Evolutionary conservation across 92 coral and sea anemone species (phyloP).

Genomic region (Phymanthus crucifer): DNA sequence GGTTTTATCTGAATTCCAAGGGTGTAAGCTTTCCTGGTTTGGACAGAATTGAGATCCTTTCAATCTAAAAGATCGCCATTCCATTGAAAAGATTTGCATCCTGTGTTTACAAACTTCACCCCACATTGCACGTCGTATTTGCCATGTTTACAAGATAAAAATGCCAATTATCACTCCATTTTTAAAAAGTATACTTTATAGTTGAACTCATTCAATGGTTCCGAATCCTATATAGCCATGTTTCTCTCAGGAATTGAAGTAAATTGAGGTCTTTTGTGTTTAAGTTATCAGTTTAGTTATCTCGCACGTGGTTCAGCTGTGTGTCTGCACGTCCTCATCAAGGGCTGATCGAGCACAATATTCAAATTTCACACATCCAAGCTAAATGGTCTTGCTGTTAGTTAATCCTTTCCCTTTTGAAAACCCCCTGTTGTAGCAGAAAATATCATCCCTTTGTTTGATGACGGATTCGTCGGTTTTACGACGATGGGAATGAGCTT

Average conservation of each 20-base stretch:
- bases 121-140: slow-evolving; percentile 11
- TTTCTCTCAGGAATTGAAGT: not conserved
- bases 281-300: not conserved
- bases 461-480: not conserved
- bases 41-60: not conserved
- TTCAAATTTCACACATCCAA: not conserved
- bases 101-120: slow-evolving; percentile 13
- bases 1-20: not conserved
- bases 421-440: not conserved
- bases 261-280: not conserved
- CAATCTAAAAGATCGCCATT: not conserved
- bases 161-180: not conserved
- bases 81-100: not conserved
- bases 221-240: not conserved
- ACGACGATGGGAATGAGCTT: not conserved
- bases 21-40: not conserved
- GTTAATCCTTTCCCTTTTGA: not conserved
- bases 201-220: not conserved
- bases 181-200: not conserved
- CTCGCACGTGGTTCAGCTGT: slow-evolving; percentile 6
- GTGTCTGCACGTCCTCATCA: not conserved
- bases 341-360: not conserved
- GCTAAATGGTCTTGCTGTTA: not conserved
- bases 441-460: not conserved
- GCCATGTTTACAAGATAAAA: not conserved